phyloP scores from a whole-genome alignment of 2,888 invertebrate species.

The Cheilosia scutellata region DNA sequence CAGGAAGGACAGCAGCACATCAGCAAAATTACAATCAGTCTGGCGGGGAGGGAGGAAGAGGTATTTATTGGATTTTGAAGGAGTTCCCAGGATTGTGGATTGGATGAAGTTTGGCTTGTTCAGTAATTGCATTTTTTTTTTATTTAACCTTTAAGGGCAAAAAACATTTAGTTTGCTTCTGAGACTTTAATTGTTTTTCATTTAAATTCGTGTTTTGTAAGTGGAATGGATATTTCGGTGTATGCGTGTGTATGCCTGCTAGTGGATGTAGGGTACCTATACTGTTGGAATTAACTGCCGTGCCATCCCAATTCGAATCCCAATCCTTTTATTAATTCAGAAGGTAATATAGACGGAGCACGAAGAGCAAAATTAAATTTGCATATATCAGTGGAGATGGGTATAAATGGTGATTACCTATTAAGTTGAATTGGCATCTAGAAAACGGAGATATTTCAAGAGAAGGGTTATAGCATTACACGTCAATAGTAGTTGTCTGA shows the following conservation, averaged over 20 bases:
- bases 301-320: not conserved
- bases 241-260: constrained; percentile 5
- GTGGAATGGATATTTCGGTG: not conserved
- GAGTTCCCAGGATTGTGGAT: constrained; percentile 48
- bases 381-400: too few relatives aligned
- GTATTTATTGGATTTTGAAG: constrained; percentile 69
- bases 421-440: too few relatives aligned
- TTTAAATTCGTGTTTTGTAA: constrained; percentile 31
- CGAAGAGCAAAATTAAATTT: too few relatives aligned
- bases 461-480: too few relatives aligned
- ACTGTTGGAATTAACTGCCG: constrained; percentile 27
- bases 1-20: constrained; percentile 49
- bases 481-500: too few relatives aligned
- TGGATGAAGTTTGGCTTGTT: constrained; percentile 72
- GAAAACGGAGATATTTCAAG: too few relatives aligned
- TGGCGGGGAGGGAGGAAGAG: constrained; percentile 27
- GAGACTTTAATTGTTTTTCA: constrained; percentile 69
- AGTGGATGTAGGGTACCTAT: not conserved
- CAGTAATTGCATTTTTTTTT: constrained; percentile 66
- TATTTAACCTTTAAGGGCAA: constrained; percentile 42
- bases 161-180: constrained; percentile 60
- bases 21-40: constrained; percentile 52
- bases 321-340: too few relatives aligned
- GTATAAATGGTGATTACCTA: too few relatives aligned
- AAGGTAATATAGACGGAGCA: too few relatives aligned